Evolutionary conservation across 2,888 invertebrate species (phyloP), one percentile per base, ranked within the genome.

Genomic region (Brenthis hecate): DNA sequence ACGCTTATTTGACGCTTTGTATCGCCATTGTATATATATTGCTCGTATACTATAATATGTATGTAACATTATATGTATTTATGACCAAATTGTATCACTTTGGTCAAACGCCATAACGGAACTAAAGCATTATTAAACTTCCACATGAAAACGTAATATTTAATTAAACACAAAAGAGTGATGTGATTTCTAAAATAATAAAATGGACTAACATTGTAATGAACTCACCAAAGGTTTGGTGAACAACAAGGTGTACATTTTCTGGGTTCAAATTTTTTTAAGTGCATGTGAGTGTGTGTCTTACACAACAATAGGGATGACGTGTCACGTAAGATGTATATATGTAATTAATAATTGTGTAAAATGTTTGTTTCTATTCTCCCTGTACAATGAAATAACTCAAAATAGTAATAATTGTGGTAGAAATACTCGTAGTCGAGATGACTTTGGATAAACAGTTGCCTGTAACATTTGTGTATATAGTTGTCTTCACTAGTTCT

Each of bases 41-140:
- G 77, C 76, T 79, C 76, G 76, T 81, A 77, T 80, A 76, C 74
- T 72, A 73, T 57, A 48, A 72, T 72, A 74, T 74, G 56, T 76
- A 72, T 76, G 69, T 66, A 69, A 65, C 74, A 75, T 75, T 77
- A 72, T 76, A 67, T 69, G 63, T 62, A 53, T 68, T 71, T 76
- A 79, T 75, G 75, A 80, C 84, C 86, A 83, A 85, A 85, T 84
- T 73, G 32, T 84, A 85, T 86, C 75, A 81, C 84, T 85, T 86
- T 85, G 84, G 84, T 80, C 54, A 56, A 32, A 67, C 54, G 13
- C 63, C 60, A 36, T 69, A 71, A 72, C 62, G 67, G 55, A 56
- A 70, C 63, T 74, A 70, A 71, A 71, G 62, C 55, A 65, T 64
- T 66, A 65, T 65, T 65, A 69, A 61, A 56, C 3, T 19, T 43